Percentiles rank a stretch among this genome's conserved stretches.
Conservation (phyloP, 2,888 invertebrate species). For the Nebria brevicollis region DNA sequence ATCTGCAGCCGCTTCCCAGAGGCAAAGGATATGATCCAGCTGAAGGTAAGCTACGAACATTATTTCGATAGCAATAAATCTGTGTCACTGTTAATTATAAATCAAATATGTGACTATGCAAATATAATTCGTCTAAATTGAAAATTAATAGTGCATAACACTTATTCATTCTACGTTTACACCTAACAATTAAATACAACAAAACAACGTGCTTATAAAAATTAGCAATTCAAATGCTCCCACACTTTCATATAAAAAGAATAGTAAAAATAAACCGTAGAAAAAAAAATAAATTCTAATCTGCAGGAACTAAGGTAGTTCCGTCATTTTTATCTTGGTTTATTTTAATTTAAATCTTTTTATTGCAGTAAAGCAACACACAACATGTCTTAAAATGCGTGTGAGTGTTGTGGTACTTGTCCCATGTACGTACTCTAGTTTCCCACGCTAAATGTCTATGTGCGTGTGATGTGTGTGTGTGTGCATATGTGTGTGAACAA, state of each 20-base stretch:
- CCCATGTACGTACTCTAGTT: slow-evolving; percentile 5
- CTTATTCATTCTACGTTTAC: not conserved
- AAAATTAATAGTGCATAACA: no score
- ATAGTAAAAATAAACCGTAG: not conserved
- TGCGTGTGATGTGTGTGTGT: not conserved
- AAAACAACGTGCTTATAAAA: not conserved
- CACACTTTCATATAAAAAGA: not conserved
- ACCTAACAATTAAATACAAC: not conserved
- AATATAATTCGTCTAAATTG: no score
- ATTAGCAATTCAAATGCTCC: not conserved
- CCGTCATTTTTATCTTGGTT: not conserved
- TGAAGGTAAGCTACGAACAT: slow-evolving; percentile 62
- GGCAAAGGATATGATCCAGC: slow-evolving; percentile 68
- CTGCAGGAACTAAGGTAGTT: not conserved
- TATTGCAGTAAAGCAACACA: not conserved
- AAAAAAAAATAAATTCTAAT: not conserved
- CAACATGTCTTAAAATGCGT: not conserved
- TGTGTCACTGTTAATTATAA: no score
- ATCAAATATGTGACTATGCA: no score
- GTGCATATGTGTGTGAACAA: slow-evolving; percentile 3
- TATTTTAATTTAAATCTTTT: not conserved
- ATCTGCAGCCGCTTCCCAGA: slow-evolving; percentile 70
- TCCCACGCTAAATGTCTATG: slow-evolving; percentile 2
- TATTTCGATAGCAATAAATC: no score
- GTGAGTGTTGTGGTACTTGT: slow-evolving; percentile 8